phyloP scores from a whole-genome alignment of 2,888 invertebrate genomes.

The Coelogynopora nodosa region DNA sequence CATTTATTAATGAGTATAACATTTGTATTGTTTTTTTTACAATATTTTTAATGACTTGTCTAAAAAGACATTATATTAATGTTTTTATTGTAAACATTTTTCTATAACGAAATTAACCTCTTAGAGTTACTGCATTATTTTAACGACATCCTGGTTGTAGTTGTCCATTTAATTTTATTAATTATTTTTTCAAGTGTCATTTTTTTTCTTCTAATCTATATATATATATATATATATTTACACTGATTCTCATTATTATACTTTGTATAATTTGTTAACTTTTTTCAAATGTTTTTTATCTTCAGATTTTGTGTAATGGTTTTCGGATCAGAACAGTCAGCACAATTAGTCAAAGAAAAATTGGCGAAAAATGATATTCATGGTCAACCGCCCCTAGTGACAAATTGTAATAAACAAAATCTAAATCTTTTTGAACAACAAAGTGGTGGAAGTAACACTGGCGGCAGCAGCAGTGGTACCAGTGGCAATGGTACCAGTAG shows the following conservation, averaged over 20 bases:
- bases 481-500: neutral
- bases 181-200: no score
- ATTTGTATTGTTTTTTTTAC: no score
- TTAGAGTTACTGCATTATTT: no score
- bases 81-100: no score
- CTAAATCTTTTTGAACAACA: slow-evolving; percentile 66
- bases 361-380: slow-evolving; percentile 90
- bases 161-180: no score
- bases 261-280: neutral
- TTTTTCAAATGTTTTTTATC: slow-evolving; percentile 20
- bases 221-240: no score
- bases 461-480: slow-evolving; percentile 21
- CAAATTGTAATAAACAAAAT: slow-evolving; percentile 87
- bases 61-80: no score
- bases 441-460: slow-evolving; percentile 38
- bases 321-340: slow-evolving; percentile 83
- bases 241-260: neutral
- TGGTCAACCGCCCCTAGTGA: slow-evolving; percentile 88
- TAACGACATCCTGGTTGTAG: no score
- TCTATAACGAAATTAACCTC: no score
- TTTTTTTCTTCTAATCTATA: no score
- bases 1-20: no score
- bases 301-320: slow-evolving; percentile 82
- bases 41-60: no score
- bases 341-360: slow-evolving; percentile 83